Base-by-base conservation (phyloP, 2,888 invertebrate species). In the Brenthis daphne region DNA sequence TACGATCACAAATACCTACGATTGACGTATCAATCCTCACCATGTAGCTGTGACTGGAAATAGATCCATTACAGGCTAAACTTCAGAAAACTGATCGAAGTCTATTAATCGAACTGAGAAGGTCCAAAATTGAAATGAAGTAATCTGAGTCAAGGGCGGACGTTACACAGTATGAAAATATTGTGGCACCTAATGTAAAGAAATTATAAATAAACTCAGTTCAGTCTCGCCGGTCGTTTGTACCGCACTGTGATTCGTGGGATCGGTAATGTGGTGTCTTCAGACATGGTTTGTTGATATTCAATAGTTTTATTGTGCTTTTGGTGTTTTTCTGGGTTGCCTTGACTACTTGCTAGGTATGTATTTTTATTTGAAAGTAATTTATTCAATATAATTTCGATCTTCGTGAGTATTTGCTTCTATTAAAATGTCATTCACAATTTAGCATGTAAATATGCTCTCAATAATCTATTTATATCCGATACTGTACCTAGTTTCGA, bases 151-250 rank as follows among this genome's bases (percentile, higher is more conserved):
- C 92, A 92, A 91, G 92, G 91, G 77, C 89, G 87, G 82, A 74
- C 85, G 55, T 58, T 81, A 57, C 53, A 65, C 73, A 74, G 47
- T 76, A 80, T 84, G 86, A 89, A 89, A 90, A 90, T 90, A 88
- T 85, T 88, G 85, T 73, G 69, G 75, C 83, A 83, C 86, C 84
- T 86, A 86, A 87, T 87, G 85, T 67, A 83, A 76, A 77, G 76
- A 71, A 74, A 83, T 87, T 90, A 92, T 88, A 90, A 90, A 89
- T 92, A 92, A 87, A 88, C 85, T 80, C 89, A 88, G 90, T 91
- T 75, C 80, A 77, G 83, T 80, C 80, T 74, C 79, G 79, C 61
- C 68, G 73, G 57, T 65, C 67, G 68, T 50, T 68, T 65, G 63
- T 55, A 70, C 66, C 68, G 68, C 68, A 68, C 64, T 37, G 69